Evolutionary conservation across 2,797 vertebrate species (phyloP), one percentile per base, ranked within the genome.

Genomic region (Hyperoplus lanceolatus): DNA sequence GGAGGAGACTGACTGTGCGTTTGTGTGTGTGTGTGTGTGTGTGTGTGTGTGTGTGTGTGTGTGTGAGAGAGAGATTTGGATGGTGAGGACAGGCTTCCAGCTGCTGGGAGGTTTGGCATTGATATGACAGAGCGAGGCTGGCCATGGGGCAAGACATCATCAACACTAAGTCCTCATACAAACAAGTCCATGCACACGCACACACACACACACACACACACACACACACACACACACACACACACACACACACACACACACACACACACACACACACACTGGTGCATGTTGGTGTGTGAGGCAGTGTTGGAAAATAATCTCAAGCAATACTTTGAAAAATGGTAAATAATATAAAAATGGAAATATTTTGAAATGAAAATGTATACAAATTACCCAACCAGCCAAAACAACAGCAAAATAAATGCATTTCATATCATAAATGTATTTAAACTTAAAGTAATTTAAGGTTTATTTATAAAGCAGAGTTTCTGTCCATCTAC

Each of bases 31-130:
- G 29, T 29, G 16, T 1, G 48, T 9, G 65, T 0, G 8, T 4
- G 4, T 29, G 29, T 29, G 29, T 2, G 29, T 29, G 2, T 1
- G 48, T 9, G 65, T 0, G 8, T 4, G 4, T 29, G 29, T 29
- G 16, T 1, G 48, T 9, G 65, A 60, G 14, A 13, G 62, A 48
- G 56, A 39, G 55, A 73, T 80, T 73, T 77, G 86, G 78, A 70
- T 10, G 53, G 43, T 43, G 75, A 71, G 70, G 76, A 83, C 1
- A 49, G 73, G 81, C 59, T 2, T 69, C 78, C 77, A 84, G 88
- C 74, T 77, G 83, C 81, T 73, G 76, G 54, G 66, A 71, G 84
- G 62, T 85, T 82, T 87, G 81, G 82, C 79, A 61, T 66, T 69
- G 75, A 82, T 79, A 59, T 80, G 72, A 83, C 73, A 74, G 72